Evolutionary conservation across 1,140 invertebrate genomes (phyloP), one percentile per base, ranked within the genome.

Genomic region (Pogonomyrmex barbatus): DNA sequence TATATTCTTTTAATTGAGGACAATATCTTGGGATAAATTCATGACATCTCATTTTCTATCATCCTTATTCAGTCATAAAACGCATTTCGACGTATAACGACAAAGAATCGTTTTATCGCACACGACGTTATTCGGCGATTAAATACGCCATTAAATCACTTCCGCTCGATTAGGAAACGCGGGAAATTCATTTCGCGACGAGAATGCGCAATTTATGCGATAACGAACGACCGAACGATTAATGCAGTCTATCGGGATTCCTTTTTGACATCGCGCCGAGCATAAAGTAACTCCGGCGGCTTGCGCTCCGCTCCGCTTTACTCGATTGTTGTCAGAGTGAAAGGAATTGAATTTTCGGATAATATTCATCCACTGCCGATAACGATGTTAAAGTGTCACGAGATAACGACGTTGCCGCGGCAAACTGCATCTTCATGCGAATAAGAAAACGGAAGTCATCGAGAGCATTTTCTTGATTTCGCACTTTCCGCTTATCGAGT

Each of bases 121-220:
- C 9, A 2, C n/a, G 54, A 6, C 83, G 67, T 83, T 86, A 71
- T 85, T 90, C 86, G 62, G 14, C 89, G 83, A 90, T 90, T 90
- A 90, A 90, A 90, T 88, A 86, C 73, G 60, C 77, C 86, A 83
- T 90, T 90, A 88, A 90, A 90, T 90, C 89, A 90, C 77, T 90
- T 90, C 89, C 86, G 76, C 86, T 86, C 89, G 89, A 90, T 90
- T 88, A 90, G 86, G 56, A 85, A 90, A 65, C 86, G 71, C 86
- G 88, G 86, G 77, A 88, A 90, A 90, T 90, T 90, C 86, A 88
- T 86, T 90, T 88, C 88, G 86, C 82, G 82, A 90, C 88, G 87
- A 90, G 88, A 88, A 90, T 79, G 83, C 42, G 89, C 89, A 90
- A 90, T 90, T 90, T 90, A 82, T 77, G 86, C 81, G 89, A 90